A percentile compares a stretch with the other conserved stretches of the same genome.
Evolutionary conservation across 2,888 invertebrate genomes (phyloP).

Genomic region (Hololepta plana): DNA sequence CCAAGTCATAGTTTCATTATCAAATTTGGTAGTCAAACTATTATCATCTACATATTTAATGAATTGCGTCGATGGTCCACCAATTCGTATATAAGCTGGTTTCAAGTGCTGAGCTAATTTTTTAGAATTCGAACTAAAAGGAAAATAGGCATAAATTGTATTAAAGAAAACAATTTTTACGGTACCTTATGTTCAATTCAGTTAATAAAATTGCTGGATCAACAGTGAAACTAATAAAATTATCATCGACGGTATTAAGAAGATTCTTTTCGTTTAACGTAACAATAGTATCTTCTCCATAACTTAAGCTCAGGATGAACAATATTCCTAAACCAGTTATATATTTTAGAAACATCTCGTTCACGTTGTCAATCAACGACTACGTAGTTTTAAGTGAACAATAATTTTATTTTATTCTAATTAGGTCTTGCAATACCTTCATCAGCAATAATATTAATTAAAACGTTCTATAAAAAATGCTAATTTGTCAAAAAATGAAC

Average conservation of each 20-base stretch:
- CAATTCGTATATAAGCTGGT: constrained; percentile 56
- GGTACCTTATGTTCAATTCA: constrained; percentile 28
- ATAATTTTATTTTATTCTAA: no score
- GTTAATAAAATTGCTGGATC: constrained; percentile 45
- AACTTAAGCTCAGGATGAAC: no score
- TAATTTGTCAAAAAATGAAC: no score
- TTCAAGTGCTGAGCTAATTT: constrained; percentile 48
- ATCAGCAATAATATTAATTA: no score
- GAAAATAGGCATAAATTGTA: constrained; percentile 7
- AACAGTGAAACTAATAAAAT: constrained; percentile 55
- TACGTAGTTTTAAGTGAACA: no score
- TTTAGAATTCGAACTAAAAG: constrained; percentile 34
- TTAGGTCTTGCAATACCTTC: no score
- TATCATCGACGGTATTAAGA: constrained; percentile 44
- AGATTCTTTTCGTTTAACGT: constrained; percentile 41
- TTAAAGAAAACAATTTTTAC: constrained; percentile 4
- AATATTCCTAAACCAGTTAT: no score
- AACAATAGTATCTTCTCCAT: constrained; percentile 15
- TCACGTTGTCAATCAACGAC: no score
- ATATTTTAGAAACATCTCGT: no score
- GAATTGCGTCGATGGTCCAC: constrained; percentile 43
- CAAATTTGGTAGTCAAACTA: constrained; percentile 5
- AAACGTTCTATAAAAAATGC: no score
- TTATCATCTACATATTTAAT: constrained; percentile 22
- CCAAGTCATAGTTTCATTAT: constrained; percentile 13